These are phyloP conservation scores for Otolemur crassicaudatus DNA, from an alignment of 2,797 vertebrate genomes.

Conservation along the genomic window DNA sequence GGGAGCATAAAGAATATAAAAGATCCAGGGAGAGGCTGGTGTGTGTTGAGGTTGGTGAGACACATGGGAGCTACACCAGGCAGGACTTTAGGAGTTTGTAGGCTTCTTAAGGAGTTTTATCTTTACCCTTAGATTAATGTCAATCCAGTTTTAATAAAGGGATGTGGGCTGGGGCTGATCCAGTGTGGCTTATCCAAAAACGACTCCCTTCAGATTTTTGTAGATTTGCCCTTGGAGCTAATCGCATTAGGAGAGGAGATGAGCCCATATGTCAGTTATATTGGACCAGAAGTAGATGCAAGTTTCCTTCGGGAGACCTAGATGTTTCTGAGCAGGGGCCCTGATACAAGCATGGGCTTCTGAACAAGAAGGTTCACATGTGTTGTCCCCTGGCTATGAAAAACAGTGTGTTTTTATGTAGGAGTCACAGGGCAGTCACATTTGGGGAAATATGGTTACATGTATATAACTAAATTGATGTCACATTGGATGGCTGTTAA, in stretches of 20 bases:
- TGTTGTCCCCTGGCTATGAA: neutral
- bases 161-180: neutral
- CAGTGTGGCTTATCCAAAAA: neutral
- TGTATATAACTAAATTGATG: neutral
- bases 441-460: neutral
- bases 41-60: neutral
- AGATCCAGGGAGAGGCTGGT: neutral
- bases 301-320: neutral
- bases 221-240: neutral
- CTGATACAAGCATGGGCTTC: neutral
- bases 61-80: neutral
- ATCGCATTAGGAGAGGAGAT: neutral
- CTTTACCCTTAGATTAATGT: neutral
- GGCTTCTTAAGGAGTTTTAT: neutral
- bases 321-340: neutral
- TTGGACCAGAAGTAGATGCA: neutral
- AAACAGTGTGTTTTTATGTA: neutral
- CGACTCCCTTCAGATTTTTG: neutral
- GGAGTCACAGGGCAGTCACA: neutral
- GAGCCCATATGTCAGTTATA: neutral
- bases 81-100: neutral
- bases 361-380: neutral
- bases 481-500: neutral
- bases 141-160: neutral
- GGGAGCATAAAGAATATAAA: neutral